Percentiles rank a stretch among this genome's conserved stretches.
Conservation (phyloP, 2,113 vertebrate genomes). For the Corythornis madagascariensis region DNA sequence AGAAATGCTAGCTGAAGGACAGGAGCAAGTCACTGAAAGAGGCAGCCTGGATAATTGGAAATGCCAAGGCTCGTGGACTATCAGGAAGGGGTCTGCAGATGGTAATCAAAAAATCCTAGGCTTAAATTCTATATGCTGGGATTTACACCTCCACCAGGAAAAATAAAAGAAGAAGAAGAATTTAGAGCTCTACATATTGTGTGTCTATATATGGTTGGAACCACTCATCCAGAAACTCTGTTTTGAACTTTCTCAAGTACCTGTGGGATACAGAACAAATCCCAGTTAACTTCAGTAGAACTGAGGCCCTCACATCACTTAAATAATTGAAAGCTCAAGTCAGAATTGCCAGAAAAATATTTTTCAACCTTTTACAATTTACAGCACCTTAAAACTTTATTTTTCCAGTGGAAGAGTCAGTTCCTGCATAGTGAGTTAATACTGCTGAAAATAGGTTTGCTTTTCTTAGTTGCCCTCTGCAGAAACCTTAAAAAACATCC, state of each 20-base stretch:
- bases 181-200: background rate
- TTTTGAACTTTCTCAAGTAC: constrained; percentile 26
- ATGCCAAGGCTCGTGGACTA: background rate
- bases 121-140: background rate
- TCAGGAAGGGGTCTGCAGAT: background rate
- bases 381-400: constrained; percentile 1
- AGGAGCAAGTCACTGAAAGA: constrained; percentile 14
- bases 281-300: constrained; percentile 17
- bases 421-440: constrained; percentile 34
- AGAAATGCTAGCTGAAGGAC: constrained; percentile 42
- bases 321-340: constrained; percentile 20
- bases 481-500: constrained; percentile 18
- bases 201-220: constrained; percentile 1
- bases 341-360: background rate
- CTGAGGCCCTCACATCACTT: background rate
- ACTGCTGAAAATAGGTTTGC: constrained; percentile 2
- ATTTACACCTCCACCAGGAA: background rate
- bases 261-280: constrained; percentile 53
- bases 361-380: constrained; percentile 48
- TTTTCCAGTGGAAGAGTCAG: background rate
- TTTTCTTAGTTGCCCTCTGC: constrained; percentile 25
- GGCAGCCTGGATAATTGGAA: background rate
- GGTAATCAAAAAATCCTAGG: background rate
- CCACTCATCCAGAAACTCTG: constrained; percentile 24
- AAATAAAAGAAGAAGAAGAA: background rate